Conservation (phyloP, 1,140 invertebrate species). For the Zaprionus camerounensis region DNA sequence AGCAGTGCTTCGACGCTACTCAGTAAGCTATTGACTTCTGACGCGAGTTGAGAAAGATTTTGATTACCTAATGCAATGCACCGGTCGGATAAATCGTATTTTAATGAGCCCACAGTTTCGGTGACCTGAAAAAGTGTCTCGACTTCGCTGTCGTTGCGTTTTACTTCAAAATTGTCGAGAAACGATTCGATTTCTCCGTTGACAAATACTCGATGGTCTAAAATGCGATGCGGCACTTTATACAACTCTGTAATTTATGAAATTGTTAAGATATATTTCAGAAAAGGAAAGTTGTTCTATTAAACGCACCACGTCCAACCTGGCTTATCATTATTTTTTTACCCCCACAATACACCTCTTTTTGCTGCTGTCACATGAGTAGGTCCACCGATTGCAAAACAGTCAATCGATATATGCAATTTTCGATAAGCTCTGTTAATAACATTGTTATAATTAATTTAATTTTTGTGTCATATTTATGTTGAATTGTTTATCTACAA, state of each 20-base stretch:
- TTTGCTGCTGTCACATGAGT: slow-evolving; percentile 64
- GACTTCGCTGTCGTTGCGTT: slow-evolving; percentile 91
- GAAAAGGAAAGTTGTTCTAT: not conserved
- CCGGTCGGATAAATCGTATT: slow-evolving; percentile 84
- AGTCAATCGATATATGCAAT: not conserved
- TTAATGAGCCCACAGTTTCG: slow-evolving; percentile 91
- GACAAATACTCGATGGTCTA: slow-evolving; percentile 93
- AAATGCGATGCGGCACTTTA: slow-evolving; percentile 92
- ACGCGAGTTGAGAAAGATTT: slow-evolving; percentile 52
- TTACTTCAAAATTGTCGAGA: slow-evolving; percentile 92
- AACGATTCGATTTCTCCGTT: slow-evolving; percentile 93
- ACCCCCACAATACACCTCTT: slow-evolving; percentile 24
- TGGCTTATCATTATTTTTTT: slow-evolving; percentile 78
- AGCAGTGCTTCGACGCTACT: slow-evolving; percentile 56
- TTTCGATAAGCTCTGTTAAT: not conserved
- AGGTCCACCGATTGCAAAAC: slow-evolving; percentile 12
- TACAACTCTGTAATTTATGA: slow-evolving; percentile 87
- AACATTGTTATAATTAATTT: not conserved
- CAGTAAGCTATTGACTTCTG: slow-evolving; percentile 60
- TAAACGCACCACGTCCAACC: slow-evolving; percentile 59
- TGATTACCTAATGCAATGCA: slow-evolving; percentile 74
- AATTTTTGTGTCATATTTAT: not conserved
- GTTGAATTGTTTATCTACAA: not conserved
- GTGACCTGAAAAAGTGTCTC: slow-evolving; percentile 91
- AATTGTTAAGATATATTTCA: not conserved